These are phyloP conservation scores for Sitta europaea DNA, from an alignment of 2,113 vertebrate species.

Conservation along the genomic window DNA sequence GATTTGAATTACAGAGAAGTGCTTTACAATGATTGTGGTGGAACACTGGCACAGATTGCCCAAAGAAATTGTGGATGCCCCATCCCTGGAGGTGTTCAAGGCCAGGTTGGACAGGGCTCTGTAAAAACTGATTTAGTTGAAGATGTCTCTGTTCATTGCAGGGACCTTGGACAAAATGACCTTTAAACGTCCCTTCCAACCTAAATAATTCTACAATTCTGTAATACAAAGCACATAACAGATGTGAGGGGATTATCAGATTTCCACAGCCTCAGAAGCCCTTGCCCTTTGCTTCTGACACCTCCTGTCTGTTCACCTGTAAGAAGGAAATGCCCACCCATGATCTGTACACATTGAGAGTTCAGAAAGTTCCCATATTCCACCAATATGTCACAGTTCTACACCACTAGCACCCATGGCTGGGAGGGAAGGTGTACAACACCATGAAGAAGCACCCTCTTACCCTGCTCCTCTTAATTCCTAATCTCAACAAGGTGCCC, in stretches of 20 bases:
- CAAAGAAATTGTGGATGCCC: neutral
- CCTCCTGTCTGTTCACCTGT: neutral
- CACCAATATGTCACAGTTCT: neutral
- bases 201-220: neutral
- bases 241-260: neutral
- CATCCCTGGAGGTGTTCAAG: neutral
- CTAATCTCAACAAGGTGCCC: accelerated
- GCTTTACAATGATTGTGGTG: neutral
- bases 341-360: neutral
- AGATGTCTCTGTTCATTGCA: neutral
- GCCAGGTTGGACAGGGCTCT: neutral
- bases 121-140: neutral
- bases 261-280: neutral
- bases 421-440: neutral
- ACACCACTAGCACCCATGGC: neutral
- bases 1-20: neutral
- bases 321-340: neutral
- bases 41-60: neutral
- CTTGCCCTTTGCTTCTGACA: neutral
- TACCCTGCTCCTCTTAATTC: neutral
- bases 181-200: neutral
- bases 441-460: neutral
- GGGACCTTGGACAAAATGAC: neutral
- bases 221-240: neutral
- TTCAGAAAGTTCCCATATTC: neutral